phyloP scores from a whole-genome alignment of 2,113 vertebrate genomes.

The Aphyosemion australe region DNA sequence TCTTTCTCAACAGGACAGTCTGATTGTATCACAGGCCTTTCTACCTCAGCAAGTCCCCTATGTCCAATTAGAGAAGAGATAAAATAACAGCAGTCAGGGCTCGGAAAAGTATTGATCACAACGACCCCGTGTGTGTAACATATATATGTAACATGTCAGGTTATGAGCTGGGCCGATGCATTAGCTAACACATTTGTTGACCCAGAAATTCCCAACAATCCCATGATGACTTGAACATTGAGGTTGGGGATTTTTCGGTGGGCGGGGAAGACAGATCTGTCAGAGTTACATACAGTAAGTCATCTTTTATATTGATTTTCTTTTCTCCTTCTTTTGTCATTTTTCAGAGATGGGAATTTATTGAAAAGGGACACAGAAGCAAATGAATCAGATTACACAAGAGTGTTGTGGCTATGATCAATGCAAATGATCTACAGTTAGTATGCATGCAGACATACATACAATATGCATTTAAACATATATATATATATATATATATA shows the following conservation, averaged over 20 bases:
- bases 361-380: constrained; percentile 21
- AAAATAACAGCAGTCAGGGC: constrained; percentile 58
- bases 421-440: constrained; percentile 56
- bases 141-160: constrained; percentile 64
- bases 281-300: constrained; percentile 9
- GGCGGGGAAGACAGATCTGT: constrained; percentile 17
- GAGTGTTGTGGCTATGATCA: constrained; percentile 55
- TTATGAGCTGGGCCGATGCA: constrained; percentile 66
- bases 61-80: constrained; percentile 64
- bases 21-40: constrained; percentile 35
- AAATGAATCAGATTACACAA: constrained; percentile 29
- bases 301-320: constrained; percentile 24
- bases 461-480: constrained; percentile 8
- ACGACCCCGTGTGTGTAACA: constrained; percentile 57
- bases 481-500: constrained; percentile 1
- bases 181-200: constrained; percentile 63
- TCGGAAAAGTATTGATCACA: constrained; percentile 59
- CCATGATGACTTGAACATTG: constrained; percentile 38
- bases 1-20: constrained; percentile 22
- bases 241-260: constrained; percentile 7
- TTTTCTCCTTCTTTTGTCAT: background rate
- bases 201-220: constrained; percentile 45
- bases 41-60: constrained; percentile 26
- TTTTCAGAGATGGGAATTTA: constrained; percentile 5
- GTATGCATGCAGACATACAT: background rate